phyloP scores from a whole-genome alignment of 2,797 vertebrate genomes.

The Mustela erminea region DNA sequence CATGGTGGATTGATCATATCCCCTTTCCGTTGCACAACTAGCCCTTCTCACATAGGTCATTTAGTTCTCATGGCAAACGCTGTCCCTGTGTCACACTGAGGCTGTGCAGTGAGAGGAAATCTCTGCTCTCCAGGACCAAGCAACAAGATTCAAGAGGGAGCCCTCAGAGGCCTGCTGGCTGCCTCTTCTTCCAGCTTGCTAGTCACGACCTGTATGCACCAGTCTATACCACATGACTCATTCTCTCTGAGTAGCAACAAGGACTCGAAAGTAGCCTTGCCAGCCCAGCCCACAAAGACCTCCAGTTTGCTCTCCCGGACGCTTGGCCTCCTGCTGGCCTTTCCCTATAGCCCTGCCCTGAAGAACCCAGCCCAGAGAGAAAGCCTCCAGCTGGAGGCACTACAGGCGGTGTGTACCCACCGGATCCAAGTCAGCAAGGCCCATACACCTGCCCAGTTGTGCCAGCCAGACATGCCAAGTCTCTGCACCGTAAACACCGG shows the following conservation, averaged over 20 bases:
- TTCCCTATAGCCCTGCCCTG: background rate
- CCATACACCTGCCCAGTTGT: background rate
- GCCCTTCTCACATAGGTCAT: background rate
- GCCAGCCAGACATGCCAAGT: background rate
- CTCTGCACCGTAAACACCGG: no score
- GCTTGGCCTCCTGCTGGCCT: background rate
- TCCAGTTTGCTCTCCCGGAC: background rate
- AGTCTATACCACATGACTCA: background rate
- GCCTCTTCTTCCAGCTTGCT: background rate
- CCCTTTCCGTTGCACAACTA: background rate
- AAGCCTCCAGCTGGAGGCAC: background rate
- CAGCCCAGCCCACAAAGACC: background rate
- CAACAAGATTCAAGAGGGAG: background rate
- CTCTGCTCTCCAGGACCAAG: background rate
- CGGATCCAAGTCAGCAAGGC: background rate
- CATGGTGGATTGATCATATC: fast-evolving
- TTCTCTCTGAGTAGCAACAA: background rate
- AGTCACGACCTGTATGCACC: fast-evolving
- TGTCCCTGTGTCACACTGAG: background rate
- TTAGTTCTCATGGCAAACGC: background rate
- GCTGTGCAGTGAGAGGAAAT: background rate
- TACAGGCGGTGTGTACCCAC: background rate
- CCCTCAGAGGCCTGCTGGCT: background rate
- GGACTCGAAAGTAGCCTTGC: background rate
- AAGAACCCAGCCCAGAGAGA: background rate